A percentile compares a stretch with the other conserved stretches of the same genome.
These are phyloP conservation scores for Dolichoris vasculosae DNA, from an alignment of 1,140 invertebrate genomes.

Conservation along the genomic window DNA sequence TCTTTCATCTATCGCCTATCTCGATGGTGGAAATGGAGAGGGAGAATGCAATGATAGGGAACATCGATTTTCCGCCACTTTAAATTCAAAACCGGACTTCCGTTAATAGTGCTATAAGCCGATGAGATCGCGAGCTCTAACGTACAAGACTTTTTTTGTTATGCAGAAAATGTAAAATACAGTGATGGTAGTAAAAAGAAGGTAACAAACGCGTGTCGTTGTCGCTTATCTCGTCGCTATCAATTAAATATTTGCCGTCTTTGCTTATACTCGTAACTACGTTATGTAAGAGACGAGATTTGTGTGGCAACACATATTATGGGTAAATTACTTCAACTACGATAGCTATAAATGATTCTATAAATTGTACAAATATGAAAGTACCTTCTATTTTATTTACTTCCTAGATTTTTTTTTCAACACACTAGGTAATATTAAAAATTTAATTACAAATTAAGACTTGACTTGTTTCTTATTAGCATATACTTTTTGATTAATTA, in stretches of 20 bases:
- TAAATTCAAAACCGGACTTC: background rate
- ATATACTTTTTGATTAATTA: too few relatives aligned
- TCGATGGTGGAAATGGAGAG: too few relatives aligned
- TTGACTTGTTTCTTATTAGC: too few relatives aligned
- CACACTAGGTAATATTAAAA: too few relatives aligned
- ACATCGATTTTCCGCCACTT: too few relatives aligned
- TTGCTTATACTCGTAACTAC: background rate
- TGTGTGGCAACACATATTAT: background rate
- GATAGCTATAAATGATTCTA: background rate
- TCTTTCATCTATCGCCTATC: too few relatives aligned
- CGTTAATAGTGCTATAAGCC: too few relatives aligned
- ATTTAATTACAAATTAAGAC: too few relatives aligned
- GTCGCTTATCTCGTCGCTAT: too few relatives aligned
- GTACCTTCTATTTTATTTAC: background rate
- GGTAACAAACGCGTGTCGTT: background rate
- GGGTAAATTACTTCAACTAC: background rate
- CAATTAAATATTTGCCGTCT: background rate
- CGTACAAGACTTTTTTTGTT: too few relatives aligned
- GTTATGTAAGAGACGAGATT: background rate
- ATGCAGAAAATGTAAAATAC: too few relatives aligned
- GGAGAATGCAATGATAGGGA: background rate
- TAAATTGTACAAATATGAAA: background rate
- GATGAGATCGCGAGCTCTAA: too few relatives aligned
- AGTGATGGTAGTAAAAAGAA: background rate
- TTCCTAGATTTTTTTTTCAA: background rate